Percentiles rank a stretch among this genome's conserved stretches.
Conservation (phyloP, 1,140 invertebrate species). For the Musca domestica region DNA sequence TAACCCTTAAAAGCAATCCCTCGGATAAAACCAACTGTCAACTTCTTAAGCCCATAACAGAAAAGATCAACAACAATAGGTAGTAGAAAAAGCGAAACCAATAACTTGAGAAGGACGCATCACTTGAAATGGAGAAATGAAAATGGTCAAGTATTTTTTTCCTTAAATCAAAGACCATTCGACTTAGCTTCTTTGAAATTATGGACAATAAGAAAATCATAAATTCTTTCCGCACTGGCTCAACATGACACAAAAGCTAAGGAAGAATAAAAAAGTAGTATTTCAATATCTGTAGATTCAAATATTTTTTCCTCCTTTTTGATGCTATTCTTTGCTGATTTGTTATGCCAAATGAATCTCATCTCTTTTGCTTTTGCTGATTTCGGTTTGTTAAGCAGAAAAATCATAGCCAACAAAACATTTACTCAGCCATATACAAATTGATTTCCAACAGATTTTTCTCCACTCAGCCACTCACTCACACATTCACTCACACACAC, state of each 20-base stretch:
- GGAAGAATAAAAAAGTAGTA: background rate
- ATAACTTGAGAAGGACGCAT: background rate
- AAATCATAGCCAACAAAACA: background rate
- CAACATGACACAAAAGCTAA: background rate
- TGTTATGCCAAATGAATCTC: background rate
- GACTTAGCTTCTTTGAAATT: background rate
- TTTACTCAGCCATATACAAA: constrained; percentile 13
- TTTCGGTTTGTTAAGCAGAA: background rate
- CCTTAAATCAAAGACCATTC: background rate
- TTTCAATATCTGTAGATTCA: background rate
- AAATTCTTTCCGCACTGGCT: too few species aligned
- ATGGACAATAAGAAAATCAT: too few species aligned
- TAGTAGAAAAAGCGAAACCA: background rate
- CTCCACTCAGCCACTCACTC: background rate
- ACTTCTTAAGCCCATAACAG: background rate
- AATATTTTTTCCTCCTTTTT: too few species aligned
- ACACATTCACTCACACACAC: background rate
- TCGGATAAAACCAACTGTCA: background rate
- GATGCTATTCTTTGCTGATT: too few species aligned
- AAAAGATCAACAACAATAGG: background rate
- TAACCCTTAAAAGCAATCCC: background rate
- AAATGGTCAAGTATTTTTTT: constrained; percentile 5
- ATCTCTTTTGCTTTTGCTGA: background rate
- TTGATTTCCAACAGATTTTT: constrained; percentile 17
- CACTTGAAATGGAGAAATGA: too few species aligned